These are phyloP conservation scores for Toxonevra muliebris DNA, from an alignment of 2,888 invertebrate species.

Conservation along the genomic window DNA sequence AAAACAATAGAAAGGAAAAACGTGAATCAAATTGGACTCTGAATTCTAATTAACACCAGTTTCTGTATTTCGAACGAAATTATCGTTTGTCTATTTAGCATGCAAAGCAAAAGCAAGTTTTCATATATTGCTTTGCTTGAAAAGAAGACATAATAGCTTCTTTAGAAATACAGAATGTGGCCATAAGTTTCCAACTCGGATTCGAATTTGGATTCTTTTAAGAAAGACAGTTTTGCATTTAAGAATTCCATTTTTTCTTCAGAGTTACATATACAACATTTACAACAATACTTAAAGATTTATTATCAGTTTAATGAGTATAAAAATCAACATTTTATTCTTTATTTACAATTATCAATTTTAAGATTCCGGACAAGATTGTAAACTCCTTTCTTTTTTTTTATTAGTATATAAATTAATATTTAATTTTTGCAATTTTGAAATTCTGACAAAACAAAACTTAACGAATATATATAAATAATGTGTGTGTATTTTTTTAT, in stretches of 20 bases:
- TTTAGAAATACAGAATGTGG: too few relatives aligned
- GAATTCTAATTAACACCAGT: too few relatives aligned
- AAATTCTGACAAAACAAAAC: constrained; percentile 41
- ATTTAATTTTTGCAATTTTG: constrained; percentile 53
- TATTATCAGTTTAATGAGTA: constrained; percentile 13
- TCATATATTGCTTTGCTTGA: too few relatives aligned
- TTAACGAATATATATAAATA: constrained; percentile 34
- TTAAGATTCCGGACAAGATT: constrained; percentile 33
- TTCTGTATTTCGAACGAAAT: too few relatives aligned
- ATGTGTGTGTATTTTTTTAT: constrained; percentile 39
- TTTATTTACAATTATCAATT: constrained; percentile 32
- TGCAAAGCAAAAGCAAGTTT: too few relatives aligned
- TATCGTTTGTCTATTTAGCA: too few relatives aligned
- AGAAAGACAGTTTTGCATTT: constrained; percentile 44
- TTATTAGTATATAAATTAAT: constrained; percentile 35
- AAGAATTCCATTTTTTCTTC: constrained; percentile 50
- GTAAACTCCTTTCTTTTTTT: constrained; percentile 29
- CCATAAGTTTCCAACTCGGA: not conserved
- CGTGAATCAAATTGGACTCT: too few relatives aligned
- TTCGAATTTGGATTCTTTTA: constrained; percentile 4
- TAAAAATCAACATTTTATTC: constrained; percentile 5
- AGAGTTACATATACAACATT: constrained; percentile 4
- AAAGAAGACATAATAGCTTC: too few relatives aligned
- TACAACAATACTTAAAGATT: constrained; percentile 5
- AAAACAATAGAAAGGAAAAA: too few relatives aligned